Evolutionary conservation across 2,797 vertebrate species (phyloP), one percentile per base, ranked within the genome.

Genomic region (Mionectes olivaceus): DNA sequence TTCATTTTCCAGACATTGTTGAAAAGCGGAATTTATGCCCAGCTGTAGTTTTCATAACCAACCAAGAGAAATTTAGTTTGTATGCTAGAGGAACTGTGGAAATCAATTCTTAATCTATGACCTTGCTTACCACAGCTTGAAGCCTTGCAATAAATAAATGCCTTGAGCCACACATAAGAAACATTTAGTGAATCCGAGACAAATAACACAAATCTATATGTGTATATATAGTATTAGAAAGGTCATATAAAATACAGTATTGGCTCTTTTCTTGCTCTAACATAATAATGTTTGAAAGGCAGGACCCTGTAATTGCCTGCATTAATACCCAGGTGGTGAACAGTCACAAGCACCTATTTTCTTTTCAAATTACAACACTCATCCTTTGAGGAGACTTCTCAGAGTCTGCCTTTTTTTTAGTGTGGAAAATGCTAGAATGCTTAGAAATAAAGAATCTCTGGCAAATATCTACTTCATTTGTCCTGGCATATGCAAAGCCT

Each of bases 51-150:
- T 84, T 84, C 75, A 87, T 89, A 93, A 90, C 73, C 81, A 93
- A 93, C 77, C 90, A 80, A 90, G 35, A 77, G 92, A 94, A 94
- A 96, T 95, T 93, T 81, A 71, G 78, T 94, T 80, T 90, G 52
- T 63, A 89, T 84, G 92, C 91, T 89, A 82, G 59, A 92, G 67
- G 81, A 93, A 84, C 88, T 90, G 79, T 39, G 78, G 88, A 89
- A 95, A 94, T 94, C 95, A 83, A 93, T 94, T 96, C 93, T 90
- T 89, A 92, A 95, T 83, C 52, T 91, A 94, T 53, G 89, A 96
- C 87, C 85, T 91, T 75, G 73, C 80, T 85, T 95, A 96, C 91
- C 53, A 15, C 91, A 95, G 94, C 95, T 95, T 94, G 94, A 96
- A 93, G 80, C 53, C 64, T 52, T 73, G 56, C 82, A 96, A 93